Evolutionary conservation across 2,888 invertebrate species (phyloP), one percentile per base, ranked within the genome.

Genomic region (Heteromyza rotundicornis): DNA sequence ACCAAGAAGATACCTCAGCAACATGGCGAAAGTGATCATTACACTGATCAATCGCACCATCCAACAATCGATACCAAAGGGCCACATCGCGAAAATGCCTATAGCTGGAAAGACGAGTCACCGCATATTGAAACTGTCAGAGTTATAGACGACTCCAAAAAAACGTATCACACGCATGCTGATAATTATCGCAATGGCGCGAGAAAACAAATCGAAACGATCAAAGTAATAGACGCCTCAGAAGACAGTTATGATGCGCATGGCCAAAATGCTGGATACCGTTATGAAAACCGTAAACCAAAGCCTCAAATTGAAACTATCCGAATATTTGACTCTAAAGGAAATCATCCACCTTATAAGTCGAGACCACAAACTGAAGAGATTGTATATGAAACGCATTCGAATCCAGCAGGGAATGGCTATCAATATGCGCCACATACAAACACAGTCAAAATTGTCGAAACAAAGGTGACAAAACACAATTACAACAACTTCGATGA

Each of bases 161-260:
- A 32, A 32, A 32, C 32, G 5, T 32, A 32, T 32, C 32, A 32
- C 12, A 32, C 12, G 12, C 40, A 40, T 10, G 40, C 5, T n/a
- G 40, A 32, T 47, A 2, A 51, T 54, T 16, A 65, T 47, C 20
- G 17, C 10, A 16, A 52, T 27, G 36, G 55, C 20, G 10, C 51
- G 1, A 27, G 32, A 23, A n/a, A 57, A 10, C 54, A 59, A 47
- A 59, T 68, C 52, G 73, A 73, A 14, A 74, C 70, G 7, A 67
- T 73, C 52, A 66, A 69, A 10, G 63, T 74, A 20, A 64, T 71
- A n/a, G 67, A 69, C n/a, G 57, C 57, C 32, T 66, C 68, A 1
- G 58, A 65, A 16, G 58, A 60, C 40, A 40, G 44, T 3, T 35
- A 59, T 32, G 19, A 40, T 47, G 10, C 5, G 44, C 56, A 60